Conservation (phyloP, 1,140 invertebrate genomes). For the Manduca sexta region DNA sequence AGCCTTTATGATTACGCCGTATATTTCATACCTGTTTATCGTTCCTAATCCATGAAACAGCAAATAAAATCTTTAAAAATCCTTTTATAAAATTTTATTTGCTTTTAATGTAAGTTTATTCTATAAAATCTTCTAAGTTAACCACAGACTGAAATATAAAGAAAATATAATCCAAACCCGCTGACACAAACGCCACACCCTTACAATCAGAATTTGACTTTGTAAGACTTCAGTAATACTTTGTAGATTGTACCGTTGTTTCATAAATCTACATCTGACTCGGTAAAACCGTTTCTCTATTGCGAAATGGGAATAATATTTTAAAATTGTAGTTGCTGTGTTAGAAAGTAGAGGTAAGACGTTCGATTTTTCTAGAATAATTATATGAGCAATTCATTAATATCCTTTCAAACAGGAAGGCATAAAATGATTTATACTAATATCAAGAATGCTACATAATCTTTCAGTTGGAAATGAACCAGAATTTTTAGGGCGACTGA, state of each 20-base stretch:
- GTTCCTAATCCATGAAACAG: too few relatives aligned
- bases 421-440: not conserved
- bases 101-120: too few relatives aligned
- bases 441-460: too few relatives aligned
- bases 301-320: not conserved
- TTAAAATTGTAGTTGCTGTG: not conserved
- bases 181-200: conserved; percentile 3
- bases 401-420: not conserved
- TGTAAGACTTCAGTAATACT: conserved; percentile 36
- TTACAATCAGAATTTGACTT: conserved; percentile 29
- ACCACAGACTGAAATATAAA: too few relatives aligned
- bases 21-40: too few relatives aligned
- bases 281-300: conserved; percentile 21
- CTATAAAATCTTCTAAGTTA: too few relatives aligned
- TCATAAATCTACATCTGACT: conserved; percentile 29
- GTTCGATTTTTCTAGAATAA: not conserved
- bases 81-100: too few relatives aligned
- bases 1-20: too few relatives aligned
- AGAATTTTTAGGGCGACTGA: too few relatives aligned
- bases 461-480: too few relatives aligned
- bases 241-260: conserved; percentile 27
- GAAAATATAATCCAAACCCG: not conserved
- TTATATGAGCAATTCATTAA: not conserved
- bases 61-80: too few relatives aligned
- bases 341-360: not conserved